phyloP scores from a whole-genome alignment of 2,797 vertebrate genomes.

The Amazona finschi region DNA sequence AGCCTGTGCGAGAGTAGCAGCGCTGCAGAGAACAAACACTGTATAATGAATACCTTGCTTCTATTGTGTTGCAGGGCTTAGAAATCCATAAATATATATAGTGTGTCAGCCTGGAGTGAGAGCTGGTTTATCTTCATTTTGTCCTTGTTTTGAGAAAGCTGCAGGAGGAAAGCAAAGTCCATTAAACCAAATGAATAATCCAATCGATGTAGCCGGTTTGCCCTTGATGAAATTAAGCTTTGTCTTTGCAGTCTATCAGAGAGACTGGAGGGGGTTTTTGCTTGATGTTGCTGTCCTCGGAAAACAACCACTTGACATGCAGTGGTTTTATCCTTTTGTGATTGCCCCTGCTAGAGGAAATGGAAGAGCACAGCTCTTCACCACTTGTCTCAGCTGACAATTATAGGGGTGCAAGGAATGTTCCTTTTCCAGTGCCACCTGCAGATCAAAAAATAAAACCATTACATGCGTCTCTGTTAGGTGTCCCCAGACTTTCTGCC shows the following conservation, averaged over 20 bases:
- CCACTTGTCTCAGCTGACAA: background rate
- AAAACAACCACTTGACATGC: background rate
- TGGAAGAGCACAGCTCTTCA: background rate
- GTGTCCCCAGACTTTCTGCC: background rate
- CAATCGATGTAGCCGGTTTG: conserved; percentile 54
- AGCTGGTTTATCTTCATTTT: conserved; percentile 54
- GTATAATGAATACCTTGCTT: background rate
- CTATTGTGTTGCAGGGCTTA: background rate
- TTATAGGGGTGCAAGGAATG: background rate
- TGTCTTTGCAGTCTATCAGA: conserved; percentile 21
- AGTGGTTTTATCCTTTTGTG: background rate
- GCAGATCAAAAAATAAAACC: background rate
- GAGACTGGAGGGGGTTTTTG: background rate
- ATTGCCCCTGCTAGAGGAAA: background rate
- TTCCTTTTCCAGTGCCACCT: background rate
- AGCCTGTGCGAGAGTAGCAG: background rate
- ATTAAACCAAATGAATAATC: conserved; percentile 63
- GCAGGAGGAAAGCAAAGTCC: conserved; percentile 56
- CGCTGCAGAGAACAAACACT: background rate
- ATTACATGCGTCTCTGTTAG: background rate
- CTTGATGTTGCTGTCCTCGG: background rate
- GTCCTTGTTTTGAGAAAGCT: conserved; percentile 42
- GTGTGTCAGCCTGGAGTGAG: conserved; percentile 31
- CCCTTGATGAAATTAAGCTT: conserved; percentile 61
- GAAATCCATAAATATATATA: conserved; percentile 21